Evolutionary conservation across 2,797 vertebrate genomes (phyloP).

Genomic region (Neopelma chrysocephalum): DNA sequence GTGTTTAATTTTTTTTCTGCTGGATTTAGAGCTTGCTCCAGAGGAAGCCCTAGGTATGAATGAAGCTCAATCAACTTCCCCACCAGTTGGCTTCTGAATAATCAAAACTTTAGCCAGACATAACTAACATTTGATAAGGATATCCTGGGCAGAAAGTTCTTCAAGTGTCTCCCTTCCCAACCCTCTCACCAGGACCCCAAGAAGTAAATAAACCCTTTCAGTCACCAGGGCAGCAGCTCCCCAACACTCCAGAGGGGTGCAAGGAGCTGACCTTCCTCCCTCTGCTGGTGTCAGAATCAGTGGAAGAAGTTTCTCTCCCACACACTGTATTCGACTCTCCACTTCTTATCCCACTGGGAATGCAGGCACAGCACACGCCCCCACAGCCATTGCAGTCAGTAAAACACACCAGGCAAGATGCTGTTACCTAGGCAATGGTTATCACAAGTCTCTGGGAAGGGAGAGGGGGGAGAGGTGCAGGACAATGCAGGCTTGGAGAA

Average conservation of each 20-base stretch:
- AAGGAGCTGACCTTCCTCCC: not conserved
- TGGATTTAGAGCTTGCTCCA: not conserved
- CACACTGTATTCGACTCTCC: constrained; percentile 14
- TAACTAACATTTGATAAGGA: not conserved
- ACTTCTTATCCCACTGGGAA: constrained; percentile 56
- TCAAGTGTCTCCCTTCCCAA: not conserved
- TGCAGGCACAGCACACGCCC: constrained; percentile 58
- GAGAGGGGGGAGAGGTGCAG: not conserved
- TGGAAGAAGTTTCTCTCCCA: constrained; percentile 38
- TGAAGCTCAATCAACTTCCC: not conserved
- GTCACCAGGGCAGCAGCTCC: not conserved
- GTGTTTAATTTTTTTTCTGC: not conserved
- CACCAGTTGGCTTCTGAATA: not conserved
- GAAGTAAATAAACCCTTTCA: not conserved
- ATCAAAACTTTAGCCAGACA: not conserved
- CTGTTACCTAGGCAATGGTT: constrained; percentile 71
- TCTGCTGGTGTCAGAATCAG: not conserved
- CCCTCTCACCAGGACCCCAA: not conserved
- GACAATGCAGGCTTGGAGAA: not conserved
- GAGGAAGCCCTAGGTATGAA: not conserved
- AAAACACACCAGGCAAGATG: constrained; percentile 51
- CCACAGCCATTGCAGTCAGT: constrained; percentile 44
- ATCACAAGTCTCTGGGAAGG: constrained; percentile 5
- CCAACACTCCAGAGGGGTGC: not conserved
- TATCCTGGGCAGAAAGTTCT: not conserved